Base-by-base conservation (phyloP, 2,113 vertebrate species). In the Pagrus major region DNA sequence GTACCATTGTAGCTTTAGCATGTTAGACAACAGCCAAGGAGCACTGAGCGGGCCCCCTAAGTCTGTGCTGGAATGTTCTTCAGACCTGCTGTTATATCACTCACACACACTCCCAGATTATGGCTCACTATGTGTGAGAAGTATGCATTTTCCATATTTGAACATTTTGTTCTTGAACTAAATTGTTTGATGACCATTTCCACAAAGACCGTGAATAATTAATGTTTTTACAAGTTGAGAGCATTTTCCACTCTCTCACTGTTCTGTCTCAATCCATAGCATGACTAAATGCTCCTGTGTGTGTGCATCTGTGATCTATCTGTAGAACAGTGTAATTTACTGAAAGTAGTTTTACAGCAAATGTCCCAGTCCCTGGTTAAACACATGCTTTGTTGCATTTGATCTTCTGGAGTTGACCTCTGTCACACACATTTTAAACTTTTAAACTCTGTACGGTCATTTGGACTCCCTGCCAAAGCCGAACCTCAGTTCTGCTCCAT, bases 31-130 rank as follows among this genome's bases (percentile, higher is more conserved):
- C 81, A 80, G 83, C 87, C 71, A 68, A 76, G 46, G 52, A 80
- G 39, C 47, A 42, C 39, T 35, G 52, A 81, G 72, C 23, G 11
- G 83, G 76, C 79, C 86, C 73, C 88, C 71, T 87, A 80, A 91
- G 71, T 90, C 86, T 88, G 74, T 85, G 56, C 83, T 87, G 88
- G 86, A 94, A 92, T 93, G 90, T 92, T 91, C 73, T 61, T 82
- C 64, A 81, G 75, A 86, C 83, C 76, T 86, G 80, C 84, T 89
- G 92, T 88, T 89, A 85, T 66, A 82, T 91, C 77, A 78, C 64
- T 77, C 35, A 10, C 47, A 49, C 67, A 51, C 69, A 66, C 51
- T 20, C 67, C 15, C 52, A 84, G 77, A 85, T 86, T 88, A 76
- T 65, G 31, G n/a, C 27, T 60, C 9, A 37, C 47, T 46, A 11